Conservation (phyloP, 2,797 vertebrate species). For the Acipenser transmontanus region DNA sequence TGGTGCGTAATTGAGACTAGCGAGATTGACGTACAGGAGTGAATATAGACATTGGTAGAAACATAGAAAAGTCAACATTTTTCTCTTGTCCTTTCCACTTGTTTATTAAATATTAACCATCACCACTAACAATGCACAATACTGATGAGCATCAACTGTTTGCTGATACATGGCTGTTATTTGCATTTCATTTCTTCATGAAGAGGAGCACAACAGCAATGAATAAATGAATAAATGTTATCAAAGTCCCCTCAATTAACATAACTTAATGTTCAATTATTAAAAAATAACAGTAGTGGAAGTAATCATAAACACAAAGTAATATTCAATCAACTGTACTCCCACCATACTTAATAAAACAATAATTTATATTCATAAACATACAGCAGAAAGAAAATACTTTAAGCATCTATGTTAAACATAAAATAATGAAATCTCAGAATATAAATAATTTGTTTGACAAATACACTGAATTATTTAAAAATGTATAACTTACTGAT, state of each 20-base stretch:
- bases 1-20: no score
- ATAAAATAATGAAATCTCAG: no score
- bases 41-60: no score
- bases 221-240: constrained; percentile 10
- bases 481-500: no score
- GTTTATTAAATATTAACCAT: constrained; percentile 18
- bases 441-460: no score
- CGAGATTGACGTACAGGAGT: no score
- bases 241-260: constrained; percentile 5
- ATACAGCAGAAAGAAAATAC: no score
- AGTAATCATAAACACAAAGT: constrained; percentile 9
- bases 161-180: constrained; percentile 15
- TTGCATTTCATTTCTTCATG: constrained; percentile 18
- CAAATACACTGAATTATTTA: no score
- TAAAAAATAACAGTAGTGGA: constrained; percentile 8
- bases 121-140: constrained; percentile 8
- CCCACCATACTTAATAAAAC: neutral
- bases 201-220: constrained; percentile 7
- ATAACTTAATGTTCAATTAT: constrained; percentile 14
- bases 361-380: no score
- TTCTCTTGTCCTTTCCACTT: constrained; percentile 5
- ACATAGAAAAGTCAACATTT: no score
- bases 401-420: no score
- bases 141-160: constrained; percentile 15
- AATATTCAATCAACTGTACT: neutral